Percentiles rank a stretch among this genome's conserved stretches.
Conservation (phyloP, 92 coral and sea anemone genomes). For the Montipora capitata region DNA sequence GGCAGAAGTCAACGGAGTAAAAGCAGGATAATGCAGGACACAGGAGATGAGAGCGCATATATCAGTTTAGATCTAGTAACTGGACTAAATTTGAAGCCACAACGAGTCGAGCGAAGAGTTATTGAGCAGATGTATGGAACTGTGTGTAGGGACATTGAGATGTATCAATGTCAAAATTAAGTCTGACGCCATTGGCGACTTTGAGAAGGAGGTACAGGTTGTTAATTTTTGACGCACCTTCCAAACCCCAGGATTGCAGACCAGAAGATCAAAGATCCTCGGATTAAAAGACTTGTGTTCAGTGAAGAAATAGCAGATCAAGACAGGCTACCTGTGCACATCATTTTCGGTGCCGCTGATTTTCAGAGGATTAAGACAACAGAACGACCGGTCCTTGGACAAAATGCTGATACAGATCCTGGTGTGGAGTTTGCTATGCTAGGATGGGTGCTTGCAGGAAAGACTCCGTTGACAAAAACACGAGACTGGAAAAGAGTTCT, state of each 20-base stretch:
- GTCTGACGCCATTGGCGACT: background rate
- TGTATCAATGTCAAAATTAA: constrained; percentile 50
- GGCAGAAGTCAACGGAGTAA: constrained; percentile 66
- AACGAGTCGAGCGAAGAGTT: constrained; percentile 48
- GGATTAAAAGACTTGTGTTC: constrained; percentile 33
- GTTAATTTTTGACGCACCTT: constrained; percentile 56
- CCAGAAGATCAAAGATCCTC: constrained; percentile 41
- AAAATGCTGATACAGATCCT: constrained; percentile 73
- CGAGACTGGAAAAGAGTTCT: constrained; percentile 70
- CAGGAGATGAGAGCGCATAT: constrained; percentile 74
- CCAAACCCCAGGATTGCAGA: constrained; percentile 59
- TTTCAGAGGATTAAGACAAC: too few relatives aligned
- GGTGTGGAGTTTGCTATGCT: constrained; percentile 77
- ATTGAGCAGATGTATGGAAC: constrained; percentile 59
- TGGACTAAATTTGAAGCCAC: constrained; percentile 38
- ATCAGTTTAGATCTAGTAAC: constrained; percentile 16
- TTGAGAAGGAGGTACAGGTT: constrained; percentile 42
- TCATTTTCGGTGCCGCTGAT: background rate
- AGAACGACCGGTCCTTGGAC: constrained; percentile 24
- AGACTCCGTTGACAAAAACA: constrained; percentile 4
- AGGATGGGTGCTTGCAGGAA: constrained; percentile 76
- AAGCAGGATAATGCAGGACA: background rate
- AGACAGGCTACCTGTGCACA: background rate
- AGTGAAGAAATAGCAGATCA: constrained; percentile 49
- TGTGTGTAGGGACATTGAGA: constrained; percentile 26